Evolutionary conservation across 2,888 invertebrate genomes (phyloP), one percentile per base, ranked within the genome.

Genomic region (Trichogramma evanescens): DNA sequence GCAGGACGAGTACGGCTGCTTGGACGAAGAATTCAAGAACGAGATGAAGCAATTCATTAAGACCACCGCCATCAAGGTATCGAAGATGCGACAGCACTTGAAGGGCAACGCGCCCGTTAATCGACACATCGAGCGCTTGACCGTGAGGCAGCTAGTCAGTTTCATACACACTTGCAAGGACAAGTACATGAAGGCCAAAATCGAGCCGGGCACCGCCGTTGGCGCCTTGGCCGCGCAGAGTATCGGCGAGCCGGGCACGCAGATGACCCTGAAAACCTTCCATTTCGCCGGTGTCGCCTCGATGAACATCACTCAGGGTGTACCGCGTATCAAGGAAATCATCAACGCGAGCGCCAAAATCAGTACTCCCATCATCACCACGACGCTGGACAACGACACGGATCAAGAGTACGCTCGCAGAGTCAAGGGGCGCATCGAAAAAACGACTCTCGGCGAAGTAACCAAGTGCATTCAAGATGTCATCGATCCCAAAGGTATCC

Each of bases 201-300:
- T 93, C 67, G 95, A 96, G 75, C 95, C 96, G 4, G 95, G 95
- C 6, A 98, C 97, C 0, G 97, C 98, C 0, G 98, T 99, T 0
- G 99, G 99, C 1, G 99, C 98, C 2, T 83, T 99, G 42, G 95
- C 96, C 4, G 98, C 97, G 0, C 91, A 95, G 82, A 96, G 96
- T 83, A 98, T 99, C 64, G 99, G 99, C 41, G 99, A 99, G 78
- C 99, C 99, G 0, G 97, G 97, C 42, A 99, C 99, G 0, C 98
- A 99, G 78, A 99, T 99, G 99, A 99, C 99, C 0, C 79, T 99
- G 56, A 99, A 99, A 80, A 99, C 99, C n/a, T 99, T 99, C 80
- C 99, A 99, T 80, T 99, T 99, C 83, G 98, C 99, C 68, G 99
- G 99, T 67, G 98, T 99, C 1, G 99, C 99, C 3, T 95, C 96